Percentiles rank a stretch among this genome's conserved stretches.
These are phyloP conservation scores for Toxotes lorentzi DNA, from an alignment of 2,797 vertebrate genomes.

Conservation along the genomic window DNA sequence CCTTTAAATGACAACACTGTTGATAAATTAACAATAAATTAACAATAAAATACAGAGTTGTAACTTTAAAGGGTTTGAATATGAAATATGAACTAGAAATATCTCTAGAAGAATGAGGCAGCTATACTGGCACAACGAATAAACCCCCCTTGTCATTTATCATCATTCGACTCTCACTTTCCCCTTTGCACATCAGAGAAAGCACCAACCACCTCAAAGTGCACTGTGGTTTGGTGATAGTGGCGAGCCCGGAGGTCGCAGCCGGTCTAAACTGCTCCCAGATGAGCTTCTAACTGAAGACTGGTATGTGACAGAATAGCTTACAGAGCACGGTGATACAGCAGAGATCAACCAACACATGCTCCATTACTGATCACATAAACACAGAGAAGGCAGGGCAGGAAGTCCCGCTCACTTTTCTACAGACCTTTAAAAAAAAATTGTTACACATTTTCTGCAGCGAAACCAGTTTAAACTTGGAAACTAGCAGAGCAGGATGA, in stretches of 20 bases:
- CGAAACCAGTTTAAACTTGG: not conserved
- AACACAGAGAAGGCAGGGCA: conserved; percentile 32
- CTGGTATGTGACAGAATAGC: conserved; percentile 14
- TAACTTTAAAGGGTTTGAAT: too few relatives aligned
- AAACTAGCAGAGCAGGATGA: not conserved
- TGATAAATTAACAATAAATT: not conserved
- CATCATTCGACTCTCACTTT: conserved; percentile 56
- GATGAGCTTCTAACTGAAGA: conserved; percentile 50
- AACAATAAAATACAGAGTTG: not conserved
- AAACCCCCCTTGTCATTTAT: conserved; percentile 22
- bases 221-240: conserved; percentile 65
- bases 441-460: not conserved
- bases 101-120: too few relatives aligned
- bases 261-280: conserved; percentile 67
- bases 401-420: not conserved
- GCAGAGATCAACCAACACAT: conserved; percentile 11
- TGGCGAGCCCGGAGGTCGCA: conserved; percentile 49
- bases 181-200: conserved; percentile 57
- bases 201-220: conserved; percentile 40
- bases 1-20: not conserved
- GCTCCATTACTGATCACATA: conserved; percentile 57
- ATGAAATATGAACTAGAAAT: too few relatives aligned
- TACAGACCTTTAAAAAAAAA: conserved; percentile 1
- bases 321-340: conserved; percentile 7
- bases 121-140: too few relatives aligned